A percentile compares a stretch with the other conserved stretches of the same genome.
Evolutionary conservation across 2,113 vertebrate species (phyloP).

Genomic region (Cisticola juncidis): DNA sequence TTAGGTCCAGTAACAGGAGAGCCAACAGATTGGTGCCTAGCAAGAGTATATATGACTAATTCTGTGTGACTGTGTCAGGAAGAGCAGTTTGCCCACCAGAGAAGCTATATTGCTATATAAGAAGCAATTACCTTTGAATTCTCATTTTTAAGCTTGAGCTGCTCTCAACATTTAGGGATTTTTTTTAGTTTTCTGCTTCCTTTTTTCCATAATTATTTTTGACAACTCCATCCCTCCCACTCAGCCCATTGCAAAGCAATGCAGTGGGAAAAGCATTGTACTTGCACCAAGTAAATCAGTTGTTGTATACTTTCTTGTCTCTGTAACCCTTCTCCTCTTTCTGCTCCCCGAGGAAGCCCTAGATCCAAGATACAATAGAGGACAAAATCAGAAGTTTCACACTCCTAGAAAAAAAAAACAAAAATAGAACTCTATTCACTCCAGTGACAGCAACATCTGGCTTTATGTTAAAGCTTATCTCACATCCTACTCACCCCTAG

Average conservation of each 20-base stretch:
- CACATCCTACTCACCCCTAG: background rate
- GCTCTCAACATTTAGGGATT: background rate
- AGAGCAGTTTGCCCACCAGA: conserved; percentile 5
- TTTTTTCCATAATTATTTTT: conserved; percentile 24
- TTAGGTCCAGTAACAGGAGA: conserved; percentile 10
- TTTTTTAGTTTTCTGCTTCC: background rate
- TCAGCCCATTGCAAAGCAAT: background rate
- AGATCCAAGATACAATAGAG: background rate
- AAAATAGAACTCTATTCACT: background rate
- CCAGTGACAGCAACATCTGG: background rate
- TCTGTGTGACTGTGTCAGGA: conserved; percentile 11
- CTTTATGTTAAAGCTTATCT: background rate
- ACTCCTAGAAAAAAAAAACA: background rate
- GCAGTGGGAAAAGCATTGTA: background rate
- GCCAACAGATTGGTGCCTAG: background rate
- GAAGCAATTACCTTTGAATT: conserved; percentile 1
- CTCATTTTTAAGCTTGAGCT: background rate
- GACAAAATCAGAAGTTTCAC: background rate
- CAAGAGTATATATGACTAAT: conserved; percentile 24
- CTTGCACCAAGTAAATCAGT: background rate
- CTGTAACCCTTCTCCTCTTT: background rate
- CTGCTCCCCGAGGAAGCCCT: background rate
- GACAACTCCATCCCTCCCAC: background rate
- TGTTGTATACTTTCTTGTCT: background rate
- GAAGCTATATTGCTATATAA: background rate